These are phyloP conservation scores for Sphaeramia orbicularis DNA, from an alignment of 2,797 vertebrate genomes.

Conservation along the genomic window DNA sequence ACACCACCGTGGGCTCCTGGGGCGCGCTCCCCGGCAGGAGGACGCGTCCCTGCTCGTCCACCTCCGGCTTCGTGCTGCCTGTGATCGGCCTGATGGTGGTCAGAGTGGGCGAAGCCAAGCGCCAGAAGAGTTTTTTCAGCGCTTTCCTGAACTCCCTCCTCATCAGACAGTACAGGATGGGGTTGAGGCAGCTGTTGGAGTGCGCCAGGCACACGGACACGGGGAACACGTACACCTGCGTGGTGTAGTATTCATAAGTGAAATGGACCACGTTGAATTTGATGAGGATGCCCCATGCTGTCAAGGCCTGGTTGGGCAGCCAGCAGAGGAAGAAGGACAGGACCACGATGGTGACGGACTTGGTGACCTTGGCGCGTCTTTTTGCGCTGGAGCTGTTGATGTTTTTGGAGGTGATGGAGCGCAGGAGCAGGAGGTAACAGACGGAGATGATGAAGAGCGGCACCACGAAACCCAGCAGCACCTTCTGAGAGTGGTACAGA, in stretches of 20 bases:
- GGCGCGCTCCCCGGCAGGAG: conserved; percentile 73
- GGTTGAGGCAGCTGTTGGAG: conserved; percentile 97
- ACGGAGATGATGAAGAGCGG: conserved; percentile 89
- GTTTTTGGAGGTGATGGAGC: conserved; percentile 89
- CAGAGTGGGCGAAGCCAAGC: conserved; percentile 88
- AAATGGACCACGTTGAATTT: conserved; percentile 94
- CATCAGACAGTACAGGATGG: conserved; percentile 95
- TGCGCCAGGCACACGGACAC: conserved; percentile 95
- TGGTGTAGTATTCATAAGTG: conserved; percentile 92
- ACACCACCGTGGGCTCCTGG: conserved; percentile 79
- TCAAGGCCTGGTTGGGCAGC: conserved; percentile 97
- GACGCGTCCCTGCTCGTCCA: conserved; percentile 82
- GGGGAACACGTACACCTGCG: conserved; percentile 93
- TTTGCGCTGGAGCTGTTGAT: conserved; percentile 87
- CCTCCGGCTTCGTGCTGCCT: conserved; percentile 89
- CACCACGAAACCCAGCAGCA: conserved; percentile 91
- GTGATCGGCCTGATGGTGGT: conserved; percentile 90
- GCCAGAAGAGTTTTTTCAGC: conserved; percentile 91
- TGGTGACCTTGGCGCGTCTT: conserved; percentile 93
- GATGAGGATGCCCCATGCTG: conserved; percentile 94
- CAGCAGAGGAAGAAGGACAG: conserved; percentile 96
- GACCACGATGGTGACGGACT: conserved; percentile 95
- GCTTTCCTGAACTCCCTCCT: conserved; percentile 94
- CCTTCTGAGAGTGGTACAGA: conserved; percentile 94
- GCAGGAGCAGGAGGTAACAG: conserved; percentile 92